Evolutionary conservation across 1,140 invertebrate species (phyloP).

Genomic region (Drosophila auraria): DNA sequence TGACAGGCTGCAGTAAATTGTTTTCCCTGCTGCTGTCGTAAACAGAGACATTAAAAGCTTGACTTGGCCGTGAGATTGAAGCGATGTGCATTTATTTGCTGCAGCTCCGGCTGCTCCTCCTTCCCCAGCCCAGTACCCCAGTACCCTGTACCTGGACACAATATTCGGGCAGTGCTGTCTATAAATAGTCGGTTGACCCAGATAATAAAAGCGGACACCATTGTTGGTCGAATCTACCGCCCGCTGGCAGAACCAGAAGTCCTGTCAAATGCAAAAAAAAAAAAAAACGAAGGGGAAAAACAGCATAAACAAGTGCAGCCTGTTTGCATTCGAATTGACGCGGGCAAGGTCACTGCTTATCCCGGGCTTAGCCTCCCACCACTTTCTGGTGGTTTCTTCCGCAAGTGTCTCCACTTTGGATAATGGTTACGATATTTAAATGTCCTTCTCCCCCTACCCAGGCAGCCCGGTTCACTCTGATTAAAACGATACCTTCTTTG

Average conservation of each 20-base stretch:
- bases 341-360: conserved; percentile 31
- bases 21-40: conserved; percentile 45
- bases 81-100: conserved; percentile 16
- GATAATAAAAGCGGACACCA: conserved; percentile 13
- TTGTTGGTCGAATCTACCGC: background rate
- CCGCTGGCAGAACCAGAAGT: conserved; percentile 15
- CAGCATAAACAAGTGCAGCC: conserved; percentile 27
- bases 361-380: conserved; percentile 15
- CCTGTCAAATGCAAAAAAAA: conserved; percentile 31
- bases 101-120: background rate
- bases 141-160: conserved; percentile 4
- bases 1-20: conserved; percentile 37
- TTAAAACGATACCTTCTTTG: conserved; percentile 39
- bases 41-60: conserved; percentile 45
- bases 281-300: conserved; percentile 7
- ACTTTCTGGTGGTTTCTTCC: conserved; percentile 14
- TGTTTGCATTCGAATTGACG: conserved; percentile 33
- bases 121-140: background rate
- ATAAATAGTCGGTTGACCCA: conserved; percentile 39
- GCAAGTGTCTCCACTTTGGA: conserved; percentile 23
- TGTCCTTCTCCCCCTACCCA: conserved; percentile 13
- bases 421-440: conserved; percentile 42
- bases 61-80: conserved; percentile 38
- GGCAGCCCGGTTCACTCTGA: conserved; percentile 14
- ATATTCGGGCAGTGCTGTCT: conserved; percentile 27